These are phyloP conservation scores for Trisateles emortualis DNA, from an alignment of 2,888 invertebrate species.

Conservation along the genomic window DNA sequence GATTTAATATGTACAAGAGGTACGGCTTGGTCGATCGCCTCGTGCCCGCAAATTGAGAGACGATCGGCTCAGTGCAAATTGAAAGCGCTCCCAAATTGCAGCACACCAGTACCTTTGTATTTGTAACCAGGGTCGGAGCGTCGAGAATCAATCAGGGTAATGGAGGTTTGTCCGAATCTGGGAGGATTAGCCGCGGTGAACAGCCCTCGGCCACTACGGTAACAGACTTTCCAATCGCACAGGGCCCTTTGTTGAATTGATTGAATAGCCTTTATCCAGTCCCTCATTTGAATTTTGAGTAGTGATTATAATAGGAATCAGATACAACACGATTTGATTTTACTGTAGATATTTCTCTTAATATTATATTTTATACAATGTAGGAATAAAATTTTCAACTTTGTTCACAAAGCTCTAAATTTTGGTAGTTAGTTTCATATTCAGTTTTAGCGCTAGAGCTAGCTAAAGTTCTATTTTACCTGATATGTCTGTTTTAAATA, in stretches of 20 bases:
- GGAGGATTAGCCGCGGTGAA: constrained; percentile 75
- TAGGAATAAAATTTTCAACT: constrained; percentile 29
- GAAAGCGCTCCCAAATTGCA: constrained; percentile 80
- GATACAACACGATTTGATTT: constrained; percentile 18
- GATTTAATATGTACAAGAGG: constrained; percentile 22
- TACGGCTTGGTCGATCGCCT: constrained; percentile 47
- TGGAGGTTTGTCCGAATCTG: constrained; percentile 78
- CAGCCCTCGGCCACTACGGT: constrained; percentile 54
- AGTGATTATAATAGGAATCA: constrained; percentile 33
- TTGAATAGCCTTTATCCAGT: constrained; percentile 58
- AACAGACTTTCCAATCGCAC: constrained; percentile 63
- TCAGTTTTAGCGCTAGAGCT: too few species aligned
- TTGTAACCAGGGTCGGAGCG: constrained; percentile 73
- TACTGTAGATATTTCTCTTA: constrained; percentile 10
- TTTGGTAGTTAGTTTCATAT: constrained; percentile 36
- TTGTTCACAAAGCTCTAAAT: constrained; percentile 28
- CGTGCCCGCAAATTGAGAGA: constrained; percentile 73
- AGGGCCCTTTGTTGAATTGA: constrained; percentile 64
- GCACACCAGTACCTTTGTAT: constrained; percentile 73
- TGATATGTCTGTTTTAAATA: constrained; percentile 6
- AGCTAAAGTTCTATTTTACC: constrained; percentile 25
- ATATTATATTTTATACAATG: constrained; percentile 21
- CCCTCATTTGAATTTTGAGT: constrained; percentile 35
- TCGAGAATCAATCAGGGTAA: constrained; percentile 83
- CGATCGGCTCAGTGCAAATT: constrained; percentile 77